A percentile compares a stretch with the other conserved stretches of the same genome.
These are phyloP conservation scores for Ptychobarbus kaznakovi DNA, from an alignment of 2,797 vertebrate genomes.

Conservation along the genomic window DNA sequence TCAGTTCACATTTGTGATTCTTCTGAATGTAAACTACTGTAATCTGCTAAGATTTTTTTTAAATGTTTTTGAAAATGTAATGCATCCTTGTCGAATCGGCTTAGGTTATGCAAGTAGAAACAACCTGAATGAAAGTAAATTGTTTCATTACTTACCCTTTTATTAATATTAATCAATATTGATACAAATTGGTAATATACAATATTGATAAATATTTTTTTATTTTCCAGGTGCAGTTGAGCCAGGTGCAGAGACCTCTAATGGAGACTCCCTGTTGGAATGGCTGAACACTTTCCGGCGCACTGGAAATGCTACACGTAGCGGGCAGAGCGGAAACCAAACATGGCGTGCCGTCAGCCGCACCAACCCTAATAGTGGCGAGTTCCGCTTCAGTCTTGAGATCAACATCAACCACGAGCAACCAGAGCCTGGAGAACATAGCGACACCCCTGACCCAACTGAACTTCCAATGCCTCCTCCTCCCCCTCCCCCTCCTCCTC, in stretches of 20 bases:
- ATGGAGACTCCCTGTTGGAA: constrained; percentile 89
- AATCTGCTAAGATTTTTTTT: background rate
- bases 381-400: constrained; percentile 95
- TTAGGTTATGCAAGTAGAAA: background rate
- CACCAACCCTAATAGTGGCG: constrained; percentile 92
- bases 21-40: background rate
- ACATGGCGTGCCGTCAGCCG: constrained; percentile 95
- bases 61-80: background rate
- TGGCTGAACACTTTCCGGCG: constrained; percentile 93
- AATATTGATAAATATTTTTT: background rate
- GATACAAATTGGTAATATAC: background rate
- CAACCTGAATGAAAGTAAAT: background rate
- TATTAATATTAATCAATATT: constrained; percentile 21
- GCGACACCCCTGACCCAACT: constrained; percentile 68
- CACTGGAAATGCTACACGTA: constrained; percentile 91
- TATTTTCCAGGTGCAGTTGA: constrained; percentile 80
- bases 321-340: constrained; percentile 94
- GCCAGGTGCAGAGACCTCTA: constrained; percentile 81
- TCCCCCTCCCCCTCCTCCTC: constrained; percentile 8
- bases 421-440: constrained; percentile 81
- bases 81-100: background rate
- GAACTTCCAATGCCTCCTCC: constrained; percentile 66
- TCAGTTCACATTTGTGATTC: background rate
- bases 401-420: constrained; percentile 96
- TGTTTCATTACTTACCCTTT: background rate